A percentile compares a stretch with the other conserved stretches of the same genome.
Evolutionary conservation across 2,888 invertebrate species (phyloP).

Genomic region (Ennomos fuscantarius): DNA sequence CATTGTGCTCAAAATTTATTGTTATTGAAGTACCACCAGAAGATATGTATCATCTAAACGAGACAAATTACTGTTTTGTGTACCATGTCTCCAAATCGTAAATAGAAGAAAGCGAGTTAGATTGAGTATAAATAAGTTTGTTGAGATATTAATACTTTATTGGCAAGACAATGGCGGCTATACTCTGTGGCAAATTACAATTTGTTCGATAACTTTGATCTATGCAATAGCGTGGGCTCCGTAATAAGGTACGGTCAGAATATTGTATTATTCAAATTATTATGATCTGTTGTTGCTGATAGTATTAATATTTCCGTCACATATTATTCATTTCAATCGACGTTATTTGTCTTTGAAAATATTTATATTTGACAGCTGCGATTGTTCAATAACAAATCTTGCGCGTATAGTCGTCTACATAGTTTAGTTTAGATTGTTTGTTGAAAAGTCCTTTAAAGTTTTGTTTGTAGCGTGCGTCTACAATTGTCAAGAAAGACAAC

Average conservation of each 20-base stretch:
- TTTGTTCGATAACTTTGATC: conserved; percentile 45
- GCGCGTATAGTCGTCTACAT: background rate
- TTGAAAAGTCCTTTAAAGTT: conserved; percentile 22
- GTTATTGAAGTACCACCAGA: conserved; percentile 35
- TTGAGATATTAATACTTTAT: conserved; percentile 22
- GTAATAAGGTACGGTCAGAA: conserved; percentile 31
- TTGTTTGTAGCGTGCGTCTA: conserved; percentile 23
- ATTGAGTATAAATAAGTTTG: conserved; percentile 32
- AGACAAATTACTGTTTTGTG: conserved; percentile 33
- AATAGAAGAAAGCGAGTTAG: conserved; percentile 36
- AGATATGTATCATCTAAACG: conserved; percentile 43
- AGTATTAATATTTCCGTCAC: conserved; percentile 25
- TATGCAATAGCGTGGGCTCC: conserved; percentile 43
- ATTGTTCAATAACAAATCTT: background rate
- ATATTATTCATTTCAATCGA: conserved; percentile 7
- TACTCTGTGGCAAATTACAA: conserved; percentile 43
- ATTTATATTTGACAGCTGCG: conserved; percentile 1
- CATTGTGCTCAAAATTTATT: conserved; percentile 39
- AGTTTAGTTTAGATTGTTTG: conserved; percentile 4
- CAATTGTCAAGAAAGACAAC: conserved; percentile 46
- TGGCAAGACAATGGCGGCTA: conserved; percentile 17
- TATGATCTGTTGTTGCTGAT: conserved; percentile 30
- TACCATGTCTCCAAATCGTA: conserved; percentile 23
- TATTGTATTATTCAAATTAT: conserved; percentile 35
- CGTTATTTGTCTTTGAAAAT: conserved; percentile 8